These are phyloP conservation scores for Entomobrya multifasciata DNA, from an alignment of 2,888 invertebrate genomes.

Conservation along the genomic window DNA sequence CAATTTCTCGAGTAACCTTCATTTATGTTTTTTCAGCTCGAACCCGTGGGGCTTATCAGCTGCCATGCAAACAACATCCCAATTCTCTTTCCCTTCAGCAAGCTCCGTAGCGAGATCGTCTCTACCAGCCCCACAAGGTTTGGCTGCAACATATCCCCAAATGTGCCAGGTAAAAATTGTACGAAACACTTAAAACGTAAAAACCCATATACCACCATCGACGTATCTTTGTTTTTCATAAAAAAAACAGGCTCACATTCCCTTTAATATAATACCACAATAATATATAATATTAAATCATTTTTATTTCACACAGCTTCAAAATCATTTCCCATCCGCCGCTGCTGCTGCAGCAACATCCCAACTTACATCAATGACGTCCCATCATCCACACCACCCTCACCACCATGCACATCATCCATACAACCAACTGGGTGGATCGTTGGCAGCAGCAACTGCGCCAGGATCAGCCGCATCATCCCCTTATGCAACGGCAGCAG, in stretches of 20 bases:
- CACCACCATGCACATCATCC: constrained; percentile 47
- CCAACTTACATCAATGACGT: constrained; percentile 75
- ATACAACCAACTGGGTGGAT: constrained; percentile 77
- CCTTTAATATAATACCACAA: not conserved
- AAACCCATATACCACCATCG: no score
- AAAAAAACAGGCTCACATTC: no score
- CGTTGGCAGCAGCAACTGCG: constrained; percentile 64
- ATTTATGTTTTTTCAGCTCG: constrained; percentile 31
- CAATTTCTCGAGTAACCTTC: not conserved
- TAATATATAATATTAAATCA: not conserved
- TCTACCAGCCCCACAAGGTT: constrained; percentile 56
- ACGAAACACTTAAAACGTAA: no score
- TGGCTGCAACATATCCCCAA: constrained; percentile 65
- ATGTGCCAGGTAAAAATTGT: constrained; percentile 64
- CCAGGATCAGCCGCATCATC: constrained; percentile 50
- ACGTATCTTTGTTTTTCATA: no score
- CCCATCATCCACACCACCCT: constrained; percentile 48
- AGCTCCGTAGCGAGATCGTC: constrained; percentile 49
- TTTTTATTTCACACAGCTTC: constrained; percentile 71
- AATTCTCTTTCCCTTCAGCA: constrained; percentile 59
- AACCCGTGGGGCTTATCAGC: constrained; percentile 63
- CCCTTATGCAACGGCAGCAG: constrained; percentile 29
- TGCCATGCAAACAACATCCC: constrained; percentile 65
- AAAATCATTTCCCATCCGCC: constrained; percentile 74
- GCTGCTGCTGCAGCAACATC: constrained; percentile 73